Conservation (phyloP, 2,113 vertebrate genomes). For the Halichoeres trimaculatus region DNA sequence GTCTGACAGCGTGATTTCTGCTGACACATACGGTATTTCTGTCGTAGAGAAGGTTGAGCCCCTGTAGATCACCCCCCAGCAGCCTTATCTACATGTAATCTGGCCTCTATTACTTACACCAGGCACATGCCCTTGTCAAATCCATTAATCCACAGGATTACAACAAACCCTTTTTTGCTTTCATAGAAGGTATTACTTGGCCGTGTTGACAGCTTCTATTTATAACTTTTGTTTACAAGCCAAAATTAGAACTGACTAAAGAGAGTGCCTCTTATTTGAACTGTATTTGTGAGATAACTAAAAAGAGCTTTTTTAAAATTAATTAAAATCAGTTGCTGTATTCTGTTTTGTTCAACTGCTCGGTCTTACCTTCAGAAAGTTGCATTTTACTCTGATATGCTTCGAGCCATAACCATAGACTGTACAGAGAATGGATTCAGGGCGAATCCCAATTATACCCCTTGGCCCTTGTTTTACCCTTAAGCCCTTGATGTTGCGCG, state of each 20-base stretch:
- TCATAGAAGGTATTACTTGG: slow-evolving; percentile 73
- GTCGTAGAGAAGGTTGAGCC: slow-evolving; percentile 52
- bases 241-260: slow-evolving; percentile 53
- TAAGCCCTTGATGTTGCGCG: too few relatives aligned
- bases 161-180: slow-evolving; percentile 76
- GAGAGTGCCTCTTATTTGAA: slow-evolving; percentile 14
- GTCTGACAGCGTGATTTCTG: slow-evolving; percentile 13
- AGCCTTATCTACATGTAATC: slow-evolving; percentile 74
- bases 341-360: neutral
- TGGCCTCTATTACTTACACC: slow-evolving; percentile 74
- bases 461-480: too few relatives aligned
- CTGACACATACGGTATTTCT: slow-evolving; percentile 38
- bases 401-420: neutral
- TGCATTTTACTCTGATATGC: slow-evolving; percentile 1
- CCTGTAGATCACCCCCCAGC: slow-evolving; percentile 51
- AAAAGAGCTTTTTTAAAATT: neutral
- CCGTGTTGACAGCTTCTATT: slow-evolving; percentile 58
- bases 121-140: slow-evolving; percentile 72
- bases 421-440: neutral
- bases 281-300: slow-evolving; percentile 23
- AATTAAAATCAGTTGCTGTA: slow-evolving; percentile 4
- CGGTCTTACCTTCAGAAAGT: neutral
- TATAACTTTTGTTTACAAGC: slow-evolving; percentile 67
- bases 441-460: too few relatives aligned
- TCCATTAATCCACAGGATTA: slow-evolving; percentile 80